phyloP scores from a whole-genome alignment of 2,113 vertebrate species.

The Limanda limanda region DNA sequence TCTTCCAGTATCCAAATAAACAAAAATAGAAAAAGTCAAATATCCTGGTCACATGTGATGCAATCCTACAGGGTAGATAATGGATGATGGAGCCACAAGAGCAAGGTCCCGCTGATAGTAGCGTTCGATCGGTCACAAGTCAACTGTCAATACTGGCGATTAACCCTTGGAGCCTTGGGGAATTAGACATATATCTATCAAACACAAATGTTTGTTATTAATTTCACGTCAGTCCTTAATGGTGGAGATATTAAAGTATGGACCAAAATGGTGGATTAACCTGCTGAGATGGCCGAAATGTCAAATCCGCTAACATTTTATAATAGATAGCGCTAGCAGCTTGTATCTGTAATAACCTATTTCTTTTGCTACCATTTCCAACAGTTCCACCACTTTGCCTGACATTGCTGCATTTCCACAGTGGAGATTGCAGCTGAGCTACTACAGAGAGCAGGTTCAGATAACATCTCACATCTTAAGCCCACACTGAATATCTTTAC shows the following conservation, averaged over 20 bases:
- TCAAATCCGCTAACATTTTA: not conserved
- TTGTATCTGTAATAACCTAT: not conserved
- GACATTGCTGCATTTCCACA: slow-evolving; percentile 5
- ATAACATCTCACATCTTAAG: slow-evolving; percentile 9
- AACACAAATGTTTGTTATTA: not conserved
- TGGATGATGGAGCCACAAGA: no score
- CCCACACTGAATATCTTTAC: slow-evolving; percentile 1
- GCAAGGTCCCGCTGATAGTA: no score
- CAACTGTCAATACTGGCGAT: no score
- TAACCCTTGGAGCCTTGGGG: no score
- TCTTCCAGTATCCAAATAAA: no score
- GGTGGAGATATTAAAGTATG: not conserved
- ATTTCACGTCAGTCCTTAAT: not conserved
- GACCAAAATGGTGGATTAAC: not conserved
- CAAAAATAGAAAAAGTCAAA: no score
- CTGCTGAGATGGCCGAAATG: not conserved
- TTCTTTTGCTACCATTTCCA: not conserved
- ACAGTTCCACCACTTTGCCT: not conserved
- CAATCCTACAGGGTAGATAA: no score
- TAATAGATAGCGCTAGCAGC: not conserved
- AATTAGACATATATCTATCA: no score
- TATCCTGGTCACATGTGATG: no score
- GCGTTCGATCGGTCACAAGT: no score
- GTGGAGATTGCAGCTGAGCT: not conserved
- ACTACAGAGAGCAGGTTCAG: not conserved